Base-by-base conservation (phyloP, 2,113 vertebrate genomes). In the Lophura nycthemera region DNA sequence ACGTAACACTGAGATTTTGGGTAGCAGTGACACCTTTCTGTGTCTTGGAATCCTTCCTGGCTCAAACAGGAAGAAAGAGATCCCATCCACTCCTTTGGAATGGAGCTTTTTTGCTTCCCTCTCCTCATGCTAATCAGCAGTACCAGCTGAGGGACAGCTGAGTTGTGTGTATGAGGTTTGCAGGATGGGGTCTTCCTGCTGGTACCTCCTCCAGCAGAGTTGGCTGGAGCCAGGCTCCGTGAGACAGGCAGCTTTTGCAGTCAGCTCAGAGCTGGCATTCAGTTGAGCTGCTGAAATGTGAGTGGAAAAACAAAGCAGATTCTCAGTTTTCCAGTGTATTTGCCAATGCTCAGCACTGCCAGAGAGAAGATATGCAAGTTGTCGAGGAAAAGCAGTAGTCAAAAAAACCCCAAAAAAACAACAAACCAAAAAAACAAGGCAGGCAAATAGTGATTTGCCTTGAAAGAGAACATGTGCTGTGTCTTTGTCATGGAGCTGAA, bases 401-500 rank as follows among this genome's bases (percentile, higher is more conserved):
- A 74, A 66, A 74, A 83, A 77, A 64, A 70, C 3, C 27, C 70
- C 64, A 66, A 71, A 77, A 73, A 64, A 70, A 8, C 48, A 34
- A 34, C 10, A 30, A 32, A 30, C 52, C 27, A 66, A 21, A 50
- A 36, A 27, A 16, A 32, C 29, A 57, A 83, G 85, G 30, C 88
- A 91, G 80, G 56, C 43, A 80, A 57, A 89, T 83, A 94, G 64
- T 88, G 65, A 78, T 0, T 0, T 80, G 75, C 88, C 59, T 86
- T 91, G 83, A 75, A 91, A 81, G 79, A 81, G 61, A 84, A 78
- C 80, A 94, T 54, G 85, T 75, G 72, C 83, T 48, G 18, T 21
- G 10, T 56, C 73, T 91, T 88, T 86, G 83, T 83, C 85, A 5
- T 32, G 80, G 79, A 93, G 57, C 89, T 94, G 86, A 95, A 96